Base-by-base conservation (phyloP, 1,140 invertebrate species). In the Prorops nasuta region DNA sequence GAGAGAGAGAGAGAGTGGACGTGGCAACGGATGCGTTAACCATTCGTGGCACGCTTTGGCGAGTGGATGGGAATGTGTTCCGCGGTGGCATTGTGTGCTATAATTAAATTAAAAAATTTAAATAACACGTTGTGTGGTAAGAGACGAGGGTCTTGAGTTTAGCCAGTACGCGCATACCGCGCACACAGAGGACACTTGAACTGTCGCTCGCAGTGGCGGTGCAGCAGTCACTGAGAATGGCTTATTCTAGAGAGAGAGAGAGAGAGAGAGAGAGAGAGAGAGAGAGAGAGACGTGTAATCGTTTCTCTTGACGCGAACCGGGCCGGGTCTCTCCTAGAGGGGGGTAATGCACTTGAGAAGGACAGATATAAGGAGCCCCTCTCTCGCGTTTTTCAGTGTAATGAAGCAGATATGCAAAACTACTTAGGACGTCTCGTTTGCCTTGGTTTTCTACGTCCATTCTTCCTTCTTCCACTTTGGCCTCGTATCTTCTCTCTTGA, bases 321-420 rank as follows among this genome's bases (percentile, higher is more conserved):
- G n/a, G n/a, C n/a, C n/a, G n/a, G n/a, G n/a, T n/a, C n/a, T n/a
- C n/a, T n/a, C n/a, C n/a, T n/a, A n/a, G n/a, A 58, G 55, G 31
- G 56, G 46, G 37, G 45, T 55, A 47, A 64, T 58, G 46, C 46
- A 41, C 40, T 47, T 51, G 41, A 22, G 39, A 48, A 24, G 31
- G 20, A 22, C 37, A 52, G 46, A 56, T 55, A 56, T 56, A 63
- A 59, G 56, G 50, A 58, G 55, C 61, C 55, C 38, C 50, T 56
- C 43, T 50, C 39, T 42, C n/a, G n/a, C n/a, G 51, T 67, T 61
- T 63, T 61, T 61, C 52, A 45, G 44, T 52, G 52, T 66, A 63
- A 66, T 61, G 55, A 65, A 66, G 63, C 50, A 60, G 60, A 64
- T 63, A 66, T 66, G 64, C 63, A 65, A 65, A 63, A 66, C 60